Base-by-base conservation (phyloP, 1,140 invertebrate species). In the Lepidurus couesii region DNA sequence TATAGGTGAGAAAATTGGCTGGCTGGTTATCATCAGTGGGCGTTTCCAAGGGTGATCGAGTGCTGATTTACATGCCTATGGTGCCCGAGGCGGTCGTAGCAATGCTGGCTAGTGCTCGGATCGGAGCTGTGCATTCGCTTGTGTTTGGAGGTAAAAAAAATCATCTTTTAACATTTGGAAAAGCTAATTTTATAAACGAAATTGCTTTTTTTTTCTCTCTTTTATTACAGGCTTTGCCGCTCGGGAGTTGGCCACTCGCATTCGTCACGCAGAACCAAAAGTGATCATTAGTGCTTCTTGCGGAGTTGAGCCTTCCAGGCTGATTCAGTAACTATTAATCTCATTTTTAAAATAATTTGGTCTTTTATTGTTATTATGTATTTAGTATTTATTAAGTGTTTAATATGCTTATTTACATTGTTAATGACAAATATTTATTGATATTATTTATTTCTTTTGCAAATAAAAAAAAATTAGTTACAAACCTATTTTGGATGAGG, bases 1-100 rank as follows among this genome's bases (percentile, higher is more conserved):
- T 83, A 11, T 79, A 93, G 90, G 92, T 94, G 1, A 90, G 91
- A 0, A 84, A 88, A 73, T 83, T 97, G 47, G 94, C 95, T 1
- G 92, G 93, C 2, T 91, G 90, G 5, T 82, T 97, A 75, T 86
- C 88, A 0, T 87, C 88, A 8, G 84, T 93, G 73, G 94, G 94
- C 0, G 92, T 96, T 0, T 85, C 85, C 34, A 90, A 90, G 80
- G 94, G 95, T 0, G 92, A 93, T 80, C 85, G 90, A 1, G 93
- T 95, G 0, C 86, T 96, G 1, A 95, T 97, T 80, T 97, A 96
- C 84, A 96, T 97, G 94, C 95, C 95, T 0, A 87, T 96, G 8
- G 92, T 96, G 47, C 94, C 94, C 0, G 93, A 96, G 86, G 91
- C 93, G 0, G 89, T 96, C 43, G 89, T 95, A 43, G 90, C 94